These are phyloP conservation scores for Plectropomus leopardus DNA, from an alignment of 2,113 vertebrate species.

Conservation along the genomic window DNA sequence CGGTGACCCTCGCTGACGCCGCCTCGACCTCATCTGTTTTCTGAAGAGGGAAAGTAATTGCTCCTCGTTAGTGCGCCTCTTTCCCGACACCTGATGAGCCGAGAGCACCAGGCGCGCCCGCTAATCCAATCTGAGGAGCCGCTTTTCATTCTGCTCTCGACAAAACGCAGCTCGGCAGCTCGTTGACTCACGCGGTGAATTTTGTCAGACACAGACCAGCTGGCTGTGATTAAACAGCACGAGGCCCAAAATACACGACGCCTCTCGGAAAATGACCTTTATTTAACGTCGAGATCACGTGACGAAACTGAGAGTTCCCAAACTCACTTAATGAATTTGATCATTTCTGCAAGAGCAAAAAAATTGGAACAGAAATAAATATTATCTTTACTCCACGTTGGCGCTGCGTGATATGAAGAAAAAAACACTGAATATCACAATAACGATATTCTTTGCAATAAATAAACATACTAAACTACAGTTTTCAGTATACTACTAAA, in stretches of 20 bases:
- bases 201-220: conserved; percentile 50
- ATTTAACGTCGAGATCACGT: not conserved
- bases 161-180: conserved; percentile 16
- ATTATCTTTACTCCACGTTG: not conserved
- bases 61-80: not conserved
- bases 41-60: conserved; percentile 49
- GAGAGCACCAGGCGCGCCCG: conserved; percentile 9
- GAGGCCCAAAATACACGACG: not conserved
- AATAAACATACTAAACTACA: no score
- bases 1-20: not conserved
- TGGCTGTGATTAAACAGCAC: conserved; percentile 41
- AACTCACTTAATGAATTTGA: no score
- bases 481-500: no score
- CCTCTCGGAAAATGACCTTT: conserved; percentile 2
- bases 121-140: conserved; percentile 45
- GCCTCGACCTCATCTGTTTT: conserved; percentile 28
- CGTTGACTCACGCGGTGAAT: conserved; percentile 3
- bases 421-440: no score
- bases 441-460: no score
- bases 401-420: no score
- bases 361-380: not conserved
- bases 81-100: conserved; percentile 31
- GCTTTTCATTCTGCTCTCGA: not conserved
- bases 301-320: no score
- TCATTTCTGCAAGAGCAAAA: no score